These are phyloP conservation scores for Oasisia sp. DNA, from an alignment of 2,888 invertebrate genomes.

Conservation along the genomic window DNA sequence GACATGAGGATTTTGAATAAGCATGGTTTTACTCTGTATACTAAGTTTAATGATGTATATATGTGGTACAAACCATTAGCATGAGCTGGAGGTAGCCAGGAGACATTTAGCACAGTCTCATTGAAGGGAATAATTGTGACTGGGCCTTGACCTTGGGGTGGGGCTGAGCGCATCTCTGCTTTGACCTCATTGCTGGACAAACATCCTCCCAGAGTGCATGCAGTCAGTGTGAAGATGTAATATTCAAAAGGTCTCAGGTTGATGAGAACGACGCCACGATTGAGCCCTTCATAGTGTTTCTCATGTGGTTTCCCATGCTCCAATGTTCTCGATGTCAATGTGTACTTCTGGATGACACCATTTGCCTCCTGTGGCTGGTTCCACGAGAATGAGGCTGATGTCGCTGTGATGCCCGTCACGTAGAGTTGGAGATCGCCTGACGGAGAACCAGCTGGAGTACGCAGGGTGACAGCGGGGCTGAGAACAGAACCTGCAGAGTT, in stretches of 20 bases:
- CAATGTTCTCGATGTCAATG: conserved; percentile 39
- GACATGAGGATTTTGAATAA: too few relatives aligned
- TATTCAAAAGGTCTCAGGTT: conserved; percentile 57
- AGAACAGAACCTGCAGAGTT: conserved; percentile 55
- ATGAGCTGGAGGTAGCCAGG: conserved; percentile 57
- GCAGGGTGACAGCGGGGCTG: conserved; percentile 54
- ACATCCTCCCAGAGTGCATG: conserved; percentile 63
- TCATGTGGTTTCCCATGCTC: neutral
- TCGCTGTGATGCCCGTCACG: conserved; percentile 39
- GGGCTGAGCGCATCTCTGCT: conserved; percentile 43
- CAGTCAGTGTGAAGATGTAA: conserved; percentile 56
- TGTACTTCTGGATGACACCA: conserved; percentile 57
- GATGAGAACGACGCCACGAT: conserved; percentile 41
- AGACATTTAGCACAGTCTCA: conserved; percentile 51
- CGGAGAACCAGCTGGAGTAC: conserved; percentile 57
- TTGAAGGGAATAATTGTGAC: conserved; percentile 53
- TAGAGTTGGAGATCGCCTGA: conserved; percentile 50
- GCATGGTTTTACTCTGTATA: too few relatives aligned
- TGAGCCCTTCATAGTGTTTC: conserved; percentile 36
- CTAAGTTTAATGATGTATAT: too few relatives aligned
- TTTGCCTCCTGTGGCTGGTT: conserved; percentile 54
- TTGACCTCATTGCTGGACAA: conserved; percentile 48
- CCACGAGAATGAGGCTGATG: conserved; percentile 56
- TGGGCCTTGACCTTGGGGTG: conserved; percentile 55
- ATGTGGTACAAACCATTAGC: conserved; percentile 55